Evolutionary conservation across 2,113 vertebrate species (phyloP).

Genomic region (Ctenomys sociabilis): DNA sequence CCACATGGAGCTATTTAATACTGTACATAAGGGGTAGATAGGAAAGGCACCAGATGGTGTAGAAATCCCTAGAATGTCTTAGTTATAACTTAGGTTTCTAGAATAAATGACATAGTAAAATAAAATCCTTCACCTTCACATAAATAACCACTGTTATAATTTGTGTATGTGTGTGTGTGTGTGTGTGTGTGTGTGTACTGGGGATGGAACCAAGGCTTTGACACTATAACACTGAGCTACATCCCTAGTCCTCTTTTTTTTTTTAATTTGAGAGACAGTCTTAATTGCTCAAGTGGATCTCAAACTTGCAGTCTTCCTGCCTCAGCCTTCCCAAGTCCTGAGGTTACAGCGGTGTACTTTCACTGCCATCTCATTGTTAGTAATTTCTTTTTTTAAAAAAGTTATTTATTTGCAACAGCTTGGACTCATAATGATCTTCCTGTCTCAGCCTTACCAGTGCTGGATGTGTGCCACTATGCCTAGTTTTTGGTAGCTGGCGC

Average conservation of each 20-base stretch:
- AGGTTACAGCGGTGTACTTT: neutral
- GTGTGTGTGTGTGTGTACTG: neutral
- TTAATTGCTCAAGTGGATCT: neutral
- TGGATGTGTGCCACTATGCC: no score
- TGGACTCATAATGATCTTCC: no score
- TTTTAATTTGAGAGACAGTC: neutral
- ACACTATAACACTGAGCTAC: neutral
- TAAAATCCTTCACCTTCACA: neutral
- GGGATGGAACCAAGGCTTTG: neutral
- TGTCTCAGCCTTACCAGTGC: no score
- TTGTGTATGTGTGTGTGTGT: no score
- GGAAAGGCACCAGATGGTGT: neutral
- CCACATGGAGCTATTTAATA: neutral
- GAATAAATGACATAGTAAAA: conserved; percentile 7
- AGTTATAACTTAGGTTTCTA: neutral
- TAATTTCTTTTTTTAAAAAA: no score
- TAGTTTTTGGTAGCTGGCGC: no score
- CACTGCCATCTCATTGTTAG: neutral
- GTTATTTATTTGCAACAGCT: no score
- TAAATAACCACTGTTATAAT: neutral
- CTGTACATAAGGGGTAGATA: neutral
- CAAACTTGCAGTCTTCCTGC: neutral
- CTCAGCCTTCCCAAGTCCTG: neutral
- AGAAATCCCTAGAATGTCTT: conserved; percentile 20
- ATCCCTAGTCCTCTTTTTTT: neutral